Conservation (phyloP, 1,140 invertebrate species). For the Drosophila kepulauana region DNA sequence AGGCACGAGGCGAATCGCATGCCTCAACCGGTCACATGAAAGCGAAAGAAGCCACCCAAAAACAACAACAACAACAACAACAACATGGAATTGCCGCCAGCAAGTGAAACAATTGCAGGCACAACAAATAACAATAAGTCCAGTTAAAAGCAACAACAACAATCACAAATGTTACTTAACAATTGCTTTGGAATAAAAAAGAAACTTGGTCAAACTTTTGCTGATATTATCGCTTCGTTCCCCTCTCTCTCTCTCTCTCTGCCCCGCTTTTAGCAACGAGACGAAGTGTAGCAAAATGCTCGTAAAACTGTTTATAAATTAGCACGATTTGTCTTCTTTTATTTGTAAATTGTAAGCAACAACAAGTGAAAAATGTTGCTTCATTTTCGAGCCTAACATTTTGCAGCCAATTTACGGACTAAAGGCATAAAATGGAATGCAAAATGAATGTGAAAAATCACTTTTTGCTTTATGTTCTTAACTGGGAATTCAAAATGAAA, state of each 20-base stretch:
- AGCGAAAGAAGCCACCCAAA: conserved; percentile 63
- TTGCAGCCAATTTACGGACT: neutral
- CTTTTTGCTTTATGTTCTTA: no score
- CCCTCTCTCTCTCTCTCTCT: conserved; percentile 13
- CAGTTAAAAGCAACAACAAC: conserved; percentile 36
- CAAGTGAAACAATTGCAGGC: conserved; percentile 49
- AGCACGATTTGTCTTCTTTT: conserved; percentile 55
- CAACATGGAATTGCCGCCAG: conserved; percentile 41
- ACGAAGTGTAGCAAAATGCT: conserved; percentile 45
- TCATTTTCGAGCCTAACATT: conserved; percentile 2
- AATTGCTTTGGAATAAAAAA: conserved; percentile 51
- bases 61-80: conserved; percentile 28
- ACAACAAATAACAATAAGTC: conserved; percentile 39
- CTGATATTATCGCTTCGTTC: conserved; percentile 58
- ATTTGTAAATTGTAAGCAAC: conserved; percentile 8
- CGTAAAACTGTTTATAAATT: conserved; percentile 62
- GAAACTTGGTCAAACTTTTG: conserved; percentile 69
- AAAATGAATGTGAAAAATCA: neutral
- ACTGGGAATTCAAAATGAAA: no score
- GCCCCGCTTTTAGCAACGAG: neutral
- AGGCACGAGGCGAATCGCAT: conserved; percentile 32
- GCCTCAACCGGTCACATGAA: conserved; percentile 45
- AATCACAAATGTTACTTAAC: conserved; percentile 72
- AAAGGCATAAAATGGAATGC: neutral
- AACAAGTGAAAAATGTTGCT: conserved; percentile 37